Evolutionary conservation across 2,888 invertebrate genomes (phyloP).

Genomic region (Laothoe populi): DNA sequence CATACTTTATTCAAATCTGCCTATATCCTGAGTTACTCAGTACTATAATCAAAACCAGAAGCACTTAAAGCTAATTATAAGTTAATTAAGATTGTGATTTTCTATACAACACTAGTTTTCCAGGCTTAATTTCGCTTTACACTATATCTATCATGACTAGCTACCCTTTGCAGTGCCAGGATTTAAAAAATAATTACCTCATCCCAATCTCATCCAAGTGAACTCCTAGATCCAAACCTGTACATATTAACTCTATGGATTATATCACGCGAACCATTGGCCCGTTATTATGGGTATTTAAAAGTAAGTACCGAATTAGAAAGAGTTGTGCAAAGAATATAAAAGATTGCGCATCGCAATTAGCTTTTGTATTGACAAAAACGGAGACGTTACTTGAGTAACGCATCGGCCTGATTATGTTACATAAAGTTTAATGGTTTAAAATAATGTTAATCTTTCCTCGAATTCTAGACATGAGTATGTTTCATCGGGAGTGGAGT

Average conservation of each 20-base stretch:
- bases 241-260: background rate
- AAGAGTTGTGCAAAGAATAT: background rate
- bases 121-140: no score
- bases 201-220: background rate
- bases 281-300: constrained; percentile 5
- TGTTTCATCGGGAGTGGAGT: background rate
- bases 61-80: no score
- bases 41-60: no score
- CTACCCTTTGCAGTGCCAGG: no score
- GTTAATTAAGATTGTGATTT: no score
- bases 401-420: background rate
- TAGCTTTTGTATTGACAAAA: background rate
- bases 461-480: background rate
- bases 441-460: background rate
- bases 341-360: background rate
- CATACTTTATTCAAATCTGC: no score
- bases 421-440: background rate
- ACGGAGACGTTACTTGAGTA: background rate
- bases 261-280: background rate
- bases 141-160: no score
- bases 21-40: no score
- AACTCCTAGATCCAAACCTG: background rate
- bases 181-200: no score
- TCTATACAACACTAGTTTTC: no score
- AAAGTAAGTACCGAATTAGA: constrained; percentile 8